phyloP scores from a whole-genome alignment of 2,797 vertebrate species.

The Pseudomugil gertrudae region DNA sequence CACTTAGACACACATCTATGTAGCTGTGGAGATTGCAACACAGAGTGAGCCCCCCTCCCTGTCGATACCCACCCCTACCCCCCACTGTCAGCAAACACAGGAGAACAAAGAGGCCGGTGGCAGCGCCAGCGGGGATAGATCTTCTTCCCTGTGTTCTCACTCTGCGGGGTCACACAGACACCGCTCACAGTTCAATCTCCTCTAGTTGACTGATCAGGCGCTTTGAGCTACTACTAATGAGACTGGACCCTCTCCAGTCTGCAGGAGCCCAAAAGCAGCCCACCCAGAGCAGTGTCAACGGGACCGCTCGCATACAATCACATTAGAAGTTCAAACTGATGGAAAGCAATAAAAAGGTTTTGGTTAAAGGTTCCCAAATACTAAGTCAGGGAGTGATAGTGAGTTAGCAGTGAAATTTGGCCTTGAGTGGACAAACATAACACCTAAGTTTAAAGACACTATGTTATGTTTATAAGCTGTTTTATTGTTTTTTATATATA shows the following conservation, averaged over 20 bases:
- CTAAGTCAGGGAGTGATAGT: not conserved
- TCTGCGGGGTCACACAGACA: conserved; percentile 74
- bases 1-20: conserved; percentile 34
- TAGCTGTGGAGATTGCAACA: conserved; percentile 66
- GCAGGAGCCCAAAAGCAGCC: conserved; percentile 26
- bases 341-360: not conserved
- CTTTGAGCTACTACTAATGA: conserved; percentile 66
- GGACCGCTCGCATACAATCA: not conserved
- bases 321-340: not conserved
- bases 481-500: not conserved
- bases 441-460: not conserved
- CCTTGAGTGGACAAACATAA: not conserved
- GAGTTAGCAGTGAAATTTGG: not conserved
- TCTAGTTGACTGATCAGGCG: conserved; percentile 67
- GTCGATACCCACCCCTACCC: conserved; percentile 68
- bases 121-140: conserved; percentile 77
- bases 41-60: conserved; percentile 47
- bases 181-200: conserved; percentile 70
- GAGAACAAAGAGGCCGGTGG: conserved; percentile 78
- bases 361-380: not conserved
- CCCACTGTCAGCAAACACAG: conserved; percentile 66
- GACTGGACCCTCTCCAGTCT: conserved; percentile 59
- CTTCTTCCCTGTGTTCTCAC: conserved; percentile 75
- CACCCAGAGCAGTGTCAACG: conserved; percentile 43
- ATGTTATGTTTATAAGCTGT: not conserved